Base-by-base conservation (phyloP, 2,888 invertebrate species). In the Xanthia togata region DNA sequence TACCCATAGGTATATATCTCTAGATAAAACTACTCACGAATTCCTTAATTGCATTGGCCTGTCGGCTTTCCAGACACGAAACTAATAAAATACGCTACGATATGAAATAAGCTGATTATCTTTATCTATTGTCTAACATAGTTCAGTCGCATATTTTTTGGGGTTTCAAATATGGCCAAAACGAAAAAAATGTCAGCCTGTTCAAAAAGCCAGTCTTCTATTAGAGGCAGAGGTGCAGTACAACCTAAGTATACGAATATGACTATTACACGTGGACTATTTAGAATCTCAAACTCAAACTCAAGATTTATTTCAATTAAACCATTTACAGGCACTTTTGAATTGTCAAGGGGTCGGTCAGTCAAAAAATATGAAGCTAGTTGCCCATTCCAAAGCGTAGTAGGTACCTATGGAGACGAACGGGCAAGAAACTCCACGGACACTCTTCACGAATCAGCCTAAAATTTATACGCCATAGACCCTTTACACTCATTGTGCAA, bases 21-120 rank as follows among this genome's bases (percentile, higher is more conserved):
- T 47, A 31, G 70, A 78, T 77, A 70, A 78, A 62, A 60, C 2
- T 26, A 8, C 23, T 69, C 17, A 44, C 62, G 69, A 44, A 68
- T 68, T 44, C 26, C 0, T 50, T 50, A 12, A 44, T 47, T n/a
- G 35, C 6, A 26, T 38, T 53, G 76, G n/a, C 31, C 6, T n/a
- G n/a, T 65, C 59, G 4, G 1, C 6, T 4, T 31, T 8, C 4
- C n/a, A 47, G n/a, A 12, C n/a, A 20, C 3, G 8, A 35, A 47
- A n/a, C 17, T 5, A 53, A 11, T 64, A n/a, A 35, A 64, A 65
- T 47, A 12, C n/a, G 38, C 8, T 20, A 6, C 8, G 20, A 4
- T 41, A 4, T 20, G 20, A 23, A 53, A 35, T 31, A 5, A 14
- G n/a, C 2, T 26, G 35, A 71, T 47, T n/a, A 44, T n/a, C 44